Base-by-base conservation (phyloP, 2,797 vertebrate genomes). In the Macroramphosus scolopax region DNA sequence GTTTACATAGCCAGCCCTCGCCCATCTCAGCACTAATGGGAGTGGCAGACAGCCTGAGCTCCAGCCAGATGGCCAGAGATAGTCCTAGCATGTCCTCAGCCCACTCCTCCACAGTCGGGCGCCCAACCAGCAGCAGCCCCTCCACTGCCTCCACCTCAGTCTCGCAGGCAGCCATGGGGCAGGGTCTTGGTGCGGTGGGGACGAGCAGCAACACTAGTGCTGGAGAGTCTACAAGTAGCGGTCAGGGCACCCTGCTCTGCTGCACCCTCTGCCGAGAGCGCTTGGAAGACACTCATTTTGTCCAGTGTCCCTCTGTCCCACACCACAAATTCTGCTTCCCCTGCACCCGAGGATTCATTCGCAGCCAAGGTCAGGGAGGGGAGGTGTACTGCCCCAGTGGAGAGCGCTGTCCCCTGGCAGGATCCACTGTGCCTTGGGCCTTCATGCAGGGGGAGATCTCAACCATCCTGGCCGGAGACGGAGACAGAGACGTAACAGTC, bases 251-350 rank as follows among this genome's bases (percentile, higher is more conserved):
- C 1, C 85, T 91, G 28, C 83, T 94, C 28, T 92, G 92, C 78
- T 95, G 94, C 65, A 94, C 93, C 38, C 88, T 94, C 14, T 95
- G 94, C 83, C 81, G 90, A 17, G 92, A 93, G 81, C 85, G 92
- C n/a, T 50, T 95, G 66, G 94, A 96, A 78, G 93, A 95, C 79
- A 93, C 93, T 4, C 93, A 94, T 63, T 96, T 95, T 6, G 93
- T 95, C 74, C 94, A 95, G 90, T 95, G 94, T 85, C 94, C 94
- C 1, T 90, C 93, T 0, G 92, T 94, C 61, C 82, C 88, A 0
- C 88, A 90, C 46, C 93, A 94, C 85, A 95, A 94, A 74, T 96
- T 96, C 86, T 95, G 94, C 75, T 95, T 95, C 63, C 93, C 94
- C 1, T 96, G 94, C 29, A 94, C 93, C 3, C 76, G 93, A 8